Evolutionary conservation across 1,140 invertebrate genomes (phyloP).

Genomic region (Zaprionus inermis): DNA sequence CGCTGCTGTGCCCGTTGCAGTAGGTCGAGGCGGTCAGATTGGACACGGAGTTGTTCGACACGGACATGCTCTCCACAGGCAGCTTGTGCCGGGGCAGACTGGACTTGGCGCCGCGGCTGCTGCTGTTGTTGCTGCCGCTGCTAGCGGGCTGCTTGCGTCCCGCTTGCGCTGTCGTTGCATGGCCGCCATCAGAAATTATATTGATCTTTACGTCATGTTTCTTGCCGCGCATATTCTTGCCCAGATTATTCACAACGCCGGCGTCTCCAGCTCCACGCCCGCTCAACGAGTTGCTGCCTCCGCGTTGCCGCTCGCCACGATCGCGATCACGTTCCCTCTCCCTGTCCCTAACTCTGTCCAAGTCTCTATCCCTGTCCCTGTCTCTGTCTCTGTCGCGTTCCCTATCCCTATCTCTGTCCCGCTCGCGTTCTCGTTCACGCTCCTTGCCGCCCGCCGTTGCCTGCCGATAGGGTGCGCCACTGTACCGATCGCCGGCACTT

Average conservation of each 20-base stretch:
- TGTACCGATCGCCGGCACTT: constrained; percentile 44
- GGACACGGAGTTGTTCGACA: constrained; percentile 70
- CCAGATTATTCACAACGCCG: constrained; percentile 67
- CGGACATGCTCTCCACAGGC: constrained; percentile 56
- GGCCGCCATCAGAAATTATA: constrained; percentile 73
- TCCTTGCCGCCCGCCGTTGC: constrained; percentile 34
- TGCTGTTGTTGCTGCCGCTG: constrained; percentile 50
- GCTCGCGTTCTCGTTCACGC: constrained; percentile 26
- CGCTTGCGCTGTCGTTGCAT: constrained; percentile 5
- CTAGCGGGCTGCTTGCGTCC: constrained; percentile 30
- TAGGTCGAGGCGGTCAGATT: constrained; percentile 79
- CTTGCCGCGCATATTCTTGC: constrained; percentile 71
- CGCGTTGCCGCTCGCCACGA: constrained; percentile 28
- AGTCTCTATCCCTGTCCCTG: constrained; percentile 6
- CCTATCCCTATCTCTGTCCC: constrained; percentile 31
- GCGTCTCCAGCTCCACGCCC: constrained; percentile 66
- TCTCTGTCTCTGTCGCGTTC: constrained; percentile 26
- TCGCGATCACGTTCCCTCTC: constrained; percentile 19
- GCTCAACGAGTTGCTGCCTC: neutral
- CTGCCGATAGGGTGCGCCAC: constrained; percentile 57
- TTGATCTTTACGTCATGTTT: constrained; percentile 81
- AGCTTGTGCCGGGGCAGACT: constrained; percentile 36
- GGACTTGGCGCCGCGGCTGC: constrained; percentile 20
- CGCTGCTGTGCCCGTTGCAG: constrained; percentile 65
- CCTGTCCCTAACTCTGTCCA: constrained; percentile 18